phyloP scores from a whole-genome alignment of 2,888 invertebrate species.

The Parascotia fuliginaria region DNA sequence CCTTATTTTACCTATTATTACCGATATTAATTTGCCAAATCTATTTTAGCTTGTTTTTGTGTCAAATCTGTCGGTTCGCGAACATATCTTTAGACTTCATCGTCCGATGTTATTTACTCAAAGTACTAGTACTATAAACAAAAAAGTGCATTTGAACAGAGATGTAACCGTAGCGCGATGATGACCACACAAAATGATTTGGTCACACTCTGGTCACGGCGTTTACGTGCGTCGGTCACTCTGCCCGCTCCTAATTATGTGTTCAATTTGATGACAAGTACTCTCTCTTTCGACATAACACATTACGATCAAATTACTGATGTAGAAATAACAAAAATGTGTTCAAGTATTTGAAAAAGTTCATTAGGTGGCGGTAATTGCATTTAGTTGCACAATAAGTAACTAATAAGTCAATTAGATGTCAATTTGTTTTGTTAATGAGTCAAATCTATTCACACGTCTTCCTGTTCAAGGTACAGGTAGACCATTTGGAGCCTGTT shows the following conservation, averaged over 20 bases:
- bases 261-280: constrained; percentile 59
- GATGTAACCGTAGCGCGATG: constrained; percentile 53
- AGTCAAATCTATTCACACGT: no score
- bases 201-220: constrained; percentile 76
- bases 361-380: constrained; percentile 9
- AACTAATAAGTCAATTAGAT: not conserved
- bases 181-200: constrained; percentile 77
- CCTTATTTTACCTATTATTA: no score
- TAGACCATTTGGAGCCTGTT: no score
- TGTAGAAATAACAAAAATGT: constrained; percentile 45
- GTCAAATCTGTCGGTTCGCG: no score
- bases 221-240: constrained; percentile 58
- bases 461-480: no score
- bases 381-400: constrained; percentile 19
- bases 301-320: constrained; percentile 48
- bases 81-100: no score
- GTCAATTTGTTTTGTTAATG: no score
- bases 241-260: constrained; percentile 68
- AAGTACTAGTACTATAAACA: constrained; percentile 2
- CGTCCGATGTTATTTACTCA: no score
- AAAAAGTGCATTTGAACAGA: constrained; percentile 27
- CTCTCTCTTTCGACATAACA: constrained; percentile 49
- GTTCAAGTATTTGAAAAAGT: constrained; percentile 20
- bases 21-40: no score
- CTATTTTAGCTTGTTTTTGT: no score